Evolutionary conservation across 2,888 invertebrate genomes (phyloP), one percentile per base, ranked within the genome.

Genomic region (Disparrhopalites patrizii): DNA sequence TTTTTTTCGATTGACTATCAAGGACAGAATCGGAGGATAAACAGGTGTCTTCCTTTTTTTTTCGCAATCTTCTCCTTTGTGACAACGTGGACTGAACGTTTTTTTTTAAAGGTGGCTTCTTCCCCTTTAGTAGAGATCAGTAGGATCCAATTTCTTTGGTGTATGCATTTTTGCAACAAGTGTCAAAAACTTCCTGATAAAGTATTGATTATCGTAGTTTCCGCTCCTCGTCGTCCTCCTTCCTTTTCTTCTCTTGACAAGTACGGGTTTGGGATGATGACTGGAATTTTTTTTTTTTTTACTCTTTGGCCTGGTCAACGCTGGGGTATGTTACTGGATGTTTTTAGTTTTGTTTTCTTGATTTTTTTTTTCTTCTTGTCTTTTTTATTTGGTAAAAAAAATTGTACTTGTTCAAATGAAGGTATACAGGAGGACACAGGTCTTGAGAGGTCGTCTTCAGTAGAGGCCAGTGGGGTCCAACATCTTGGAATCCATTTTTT

Each of bases 401-500:
- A 15, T 13, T 56, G 18, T 56, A 4, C 15, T 56, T 8, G 56
- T 28, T n/a, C 10, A 56, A 52, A 56, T 20, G 33, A 50, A 28
- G 51, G 13, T 8, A 13, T 36, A 10, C 13, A 38, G 33, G 50
- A 60, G 50, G 31, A 31, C 50, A 60, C 47, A 51, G 3, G 25
- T 15, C 13, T 20, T 20, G 1, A 10, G 20, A 52, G 38, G 38
- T 36, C 20, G 30, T 55, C 40, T 61, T 57, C 65, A 73, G 66
- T 73, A 73, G 58, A 73, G 70, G 57, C 74, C 74, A 60, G 74
- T 74, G 27, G 74, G 74, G 68, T 74, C 74, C 61, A 74, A 68
- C 47, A 69, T 70, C 68, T 74, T 68, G 31, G 73, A 71, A 62
- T 73, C 72, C 71, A 69, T 71, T 65, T 65, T 68, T 68, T 68